Base-by-base conservation (phyloP, 92 coral and sea anemone genomes). In the Meandrina meandrites region DNA sequence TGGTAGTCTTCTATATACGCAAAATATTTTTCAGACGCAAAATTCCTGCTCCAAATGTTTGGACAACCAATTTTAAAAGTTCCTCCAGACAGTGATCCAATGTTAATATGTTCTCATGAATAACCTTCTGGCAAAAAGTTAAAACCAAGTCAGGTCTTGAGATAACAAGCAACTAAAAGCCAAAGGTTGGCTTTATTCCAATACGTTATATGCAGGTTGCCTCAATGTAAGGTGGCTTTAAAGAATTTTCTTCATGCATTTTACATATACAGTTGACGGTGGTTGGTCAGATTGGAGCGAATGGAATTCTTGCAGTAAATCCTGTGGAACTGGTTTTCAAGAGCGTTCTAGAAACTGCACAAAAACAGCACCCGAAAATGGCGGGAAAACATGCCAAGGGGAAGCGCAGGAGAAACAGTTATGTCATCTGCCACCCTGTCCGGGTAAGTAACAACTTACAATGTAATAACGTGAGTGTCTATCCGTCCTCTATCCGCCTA, bases 251-350 rank as follows among this genome's bases (percentile, higher is more conserved):
- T 35, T 4, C 2, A n/a, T 42, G 45, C 36, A 14, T 42, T 74
- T 13, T 24, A 15, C n/a, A n/a, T n/a, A n/a, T n/a, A n/a, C 56
- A 84, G 87, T 84, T 31, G 58, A 73, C 18, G 87, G 87, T 1
- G 87, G 81, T 48, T 84, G 87, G 87, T 84, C 87, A 27, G 79
- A 19, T 24, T 84, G 87, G 87, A 73, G 60, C 8, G 53, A 22
- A 15, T 84, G 87, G 87, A 24, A 17, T 14, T 40, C 79, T 7
- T 84, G 87, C 18, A 73, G 19, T 36, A 17, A 53, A 56, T 27
- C 87, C 17, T 84, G 87, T 56, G 87, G 87, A 56, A 36, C 56
- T 27, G 87, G 81, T 8, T 66, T 48, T 27, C 81, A 74, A 51
- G 34, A 40, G n/a, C 87, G 87, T 16, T 84, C 72, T 8, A n/a